phyloP scores from a whole-genome alignment of 2,888 invertebrate species.

The Adelognathus sp. region DNA sequence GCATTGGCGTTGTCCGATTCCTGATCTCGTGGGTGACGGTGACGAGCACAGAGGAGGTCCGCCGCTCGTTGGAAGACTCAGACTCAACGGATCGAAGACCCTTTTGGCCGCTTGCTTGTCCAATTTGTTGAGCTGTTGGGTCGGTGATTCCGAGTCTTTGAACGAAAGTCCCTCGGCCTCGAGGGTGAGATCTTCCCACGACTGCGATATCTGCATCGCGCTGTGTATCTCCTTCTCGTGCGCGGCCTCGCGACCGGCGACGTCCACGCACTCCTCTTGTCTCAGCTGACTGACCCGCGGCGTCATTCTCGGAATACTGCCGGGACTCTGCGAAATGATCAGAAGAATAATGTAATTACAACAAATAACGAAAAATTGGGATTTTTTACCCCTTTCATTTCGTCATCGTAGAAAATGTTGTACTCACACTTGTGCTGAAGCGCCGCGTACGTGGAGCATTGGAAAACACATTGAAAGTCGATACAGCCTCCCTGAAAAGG shows the following conservation, averaged over 20 bases:
- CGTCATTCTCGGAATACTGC: constrained; percentile 85
- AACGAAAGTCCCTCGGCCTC: constrained; percentile 84
- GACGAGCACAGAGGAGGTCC: constrained; percentile 84
- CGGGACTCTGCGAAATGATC: constrained; percentile 81
- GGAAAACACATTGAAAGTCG: constrained; percentile 87
- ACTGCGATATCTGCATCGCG: constrained; percentile 96
- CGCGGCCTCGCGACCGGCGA: constrained; percentile 92
- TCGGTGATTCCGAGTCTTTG: constrained; percentile 77
- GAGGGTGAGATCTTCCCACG: constrained; percentile 94
- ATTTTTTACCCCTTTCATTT: not conserved
- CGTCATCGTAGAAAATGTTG: not conserved
- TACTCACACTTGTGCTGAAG: constrained; percentile 94
- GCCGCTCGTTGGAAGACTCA: constrained; percentile 80
- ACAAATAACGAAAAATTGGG: not conserved
- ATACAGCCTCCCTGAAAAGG: constrained; percentile 85
- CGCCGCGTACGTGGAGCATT: constrained; percentile 90
- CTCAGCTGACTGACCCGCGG: constrained; percentile 94
- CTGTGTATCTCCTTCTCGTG: constrained; percentile 96
- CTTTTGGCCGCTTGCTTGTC: constrained; percentile 74
- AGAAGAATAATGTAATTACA: not conserved
- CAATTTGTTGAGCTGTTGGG: constrained; percentile 72
- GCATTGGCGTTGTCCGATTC: constrained; percentile 82
- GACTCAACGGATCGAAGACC: constrained; percentile 79
- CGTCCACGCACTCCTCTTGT: constrained; percentile 93
- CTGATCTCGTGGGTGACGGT: constrained; percentile 84